Percentiles rank a stretch among this genome's conserved stretches.
Conservation (phyloP, 2,888 invertebrate species). For the Dynastes maya region DNA sequence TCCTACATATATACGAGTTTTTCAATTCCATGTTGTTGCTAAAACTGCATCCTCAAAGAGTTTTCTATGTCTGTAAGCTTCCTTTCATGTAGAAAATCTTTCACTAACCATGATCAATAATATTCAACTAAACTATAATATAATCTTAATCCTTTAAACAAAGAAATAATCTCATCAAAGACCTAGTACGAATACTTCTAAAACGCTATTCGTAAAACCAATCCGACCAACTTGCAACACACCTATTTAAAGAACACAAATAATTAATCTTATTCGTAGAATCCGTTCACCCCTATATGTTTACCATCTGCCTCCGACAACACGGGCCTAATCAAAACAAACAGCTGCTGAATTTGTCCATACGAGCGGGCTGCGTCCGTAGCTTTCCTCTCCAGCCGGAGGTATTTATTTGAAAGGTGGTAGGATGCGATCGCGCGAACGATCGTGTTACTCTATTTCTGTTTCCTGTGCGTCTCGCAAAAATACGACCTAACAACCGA, state of each 20-base stretch:
- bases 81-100: no score
- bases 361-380: background rate
- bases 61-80: no score
- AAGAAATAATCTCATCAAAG: no score
- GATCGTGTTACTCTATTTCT: slow-evolving; percentile 3
- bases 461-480: background rate
- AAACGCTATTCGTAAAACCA: background rate
- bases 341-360: slow-evolving; percentile 34
- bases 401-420: slow-evolving; percentile 6
- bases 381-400: background rate
- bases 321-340: slow-evolving; percentile 40
- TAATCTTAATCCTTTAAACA: no score
- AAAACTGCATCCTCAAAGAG: no score
- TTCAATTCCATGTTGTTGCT: no score
- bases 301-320: slow-evolving; percentile 38
- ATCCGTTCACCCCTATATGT: slow-evolving; percentile 36
- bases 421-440: background rate
- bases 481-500: background rate
- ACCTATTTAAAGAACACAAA: slow-evolving; percentile 28
- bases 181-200: no score
- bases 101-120: no score
- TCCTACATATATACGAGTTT: no score
- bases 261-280: slow-evolving; percentile 23
- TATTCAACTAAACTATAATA: no score
- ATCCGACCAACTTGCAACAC: background rate